Conservation (phyloP, 2,797 vertebrate species). For the Enteromius thamalakanensis region DNA sequence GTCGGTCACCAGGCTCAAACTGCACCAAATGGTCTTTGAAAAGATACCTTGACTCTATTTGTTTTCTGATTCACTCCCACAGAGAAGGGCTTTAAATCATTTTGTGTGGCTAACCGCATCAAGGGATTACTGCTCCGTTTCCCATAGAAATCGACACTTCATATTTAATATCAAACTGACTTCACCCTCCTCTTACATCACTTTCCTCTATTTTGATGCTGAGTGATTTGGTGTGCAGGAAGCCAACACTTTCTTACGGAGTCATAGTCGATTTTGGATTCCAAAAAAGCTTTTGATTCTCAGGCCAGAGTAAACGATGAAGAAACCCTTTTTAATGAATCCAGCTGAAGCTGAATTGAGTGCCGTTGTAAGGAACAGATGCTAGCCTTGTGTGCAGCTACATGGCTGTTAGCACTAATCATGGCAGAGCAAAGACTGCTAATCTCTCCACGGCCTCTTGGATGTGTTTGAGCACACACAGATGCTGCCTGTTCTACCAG, state of each 20-base stretch:
- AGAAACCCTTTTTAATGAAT: slow-evolving; percentile 36
- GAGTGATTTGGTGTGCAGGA: slow-evolving; percentile 17
- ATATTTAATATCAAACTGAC: slow-evolving; percentile 30
- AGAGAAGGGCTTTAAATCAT: slow-evolving; percentile 59
- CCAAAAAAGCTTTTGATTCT: slow-evolving; percentile 37
- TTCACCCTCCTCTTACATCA: neutral
- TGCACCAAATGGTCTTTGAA: slow-evolving; percentile 62
- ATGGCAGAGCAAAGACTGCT: slow-evolving; percentile 36
- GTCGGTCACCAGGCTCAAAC: slow-evolving; percentile 61
- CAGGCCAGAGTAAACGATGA: neutral
- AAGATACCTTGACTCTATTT: slow-evolving; percentile 62
- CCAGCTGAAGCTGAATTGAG: slow-evolving; percentile 36
- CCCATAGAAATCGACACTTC: slow-evolving; percentile 33
- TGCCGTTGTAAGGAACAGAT: slow-evolving; percentile 45
- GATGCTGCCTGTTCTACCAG: slow-evolving; percentile 45
- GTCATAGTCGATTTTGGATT: neutral
- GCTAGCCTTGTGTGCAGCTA: slow-evolving; percentile 34
- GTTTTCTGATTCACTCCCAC: slow-evolving; percentile 48
- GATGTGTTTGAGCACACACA: slow-evolving; percentile 41
- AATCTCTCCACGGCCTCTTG: slow-evolving; percentile 32
- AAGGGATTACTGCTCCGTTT: slow-evolving; percentile 26
- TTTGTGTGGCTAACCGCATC: slow-evolving; percentile 12
- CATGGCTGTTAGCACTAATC: slow-evolving; percentile 49
- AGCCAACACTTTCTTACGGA: neutral
- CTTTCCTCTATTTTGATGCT: slow-evolving; percentile 4